Percentiles rank a stretch among this genome's conserved stretches.
Evolutionary conservation across 2,888 invertebrate genomes (phyloP).

Genomic region (Agriopis aurantiaria): DNA sequence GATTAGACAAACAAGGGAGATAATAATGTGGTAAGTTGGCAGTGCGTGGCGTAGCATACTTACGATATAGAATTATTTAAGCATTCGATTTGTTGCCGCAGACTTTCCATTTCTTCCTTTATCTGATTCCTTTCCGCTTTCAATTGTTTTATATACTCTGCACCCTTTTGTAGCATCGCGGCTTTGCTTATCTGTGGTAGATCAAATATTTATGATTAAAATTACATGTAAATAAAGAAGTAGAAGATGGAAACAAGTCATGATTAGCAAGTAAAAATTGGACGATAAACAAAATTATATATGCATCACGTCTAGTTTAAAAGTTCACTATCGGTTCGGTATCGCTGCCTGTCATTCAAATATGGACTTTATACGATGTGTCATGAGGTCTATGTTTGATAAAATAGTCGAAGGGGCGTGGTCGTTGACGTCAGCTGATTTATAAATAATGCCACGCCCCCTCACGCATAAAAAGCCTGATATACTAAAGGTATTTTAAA

Average conservation of each 20-base stretch:
- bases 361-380: slow-evolving; percentile 5
- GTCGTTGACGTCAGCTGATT: not conserved
- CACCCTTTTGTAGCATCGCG: slow-evolving; percentile 98
- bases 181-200: slow-evolving; percentile 93
- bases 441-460: slow-evolving; percentile 13
- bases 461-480: slow-evolving; percentile 11
- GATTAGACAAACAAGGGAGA: too few species aligned
- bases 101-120: slow-evolving; percentile 95
- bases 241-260: slow-evolving; percentile 1
- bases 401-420: slow-evolving; percentile 13
- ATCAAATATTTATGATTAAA: slow-evolving; percentile 7
- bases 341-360: slow-evolving; percentile 4
- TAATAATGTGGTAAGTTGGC: too few species aligned
- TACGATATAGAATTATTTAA: slow-evolving; percentile 97
- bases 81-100: slow-evolving; percentile 95
- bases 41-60: slow-evolving; percentile 48
- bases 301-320: slow-evolving; percentile 7
- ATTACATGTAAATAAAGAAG: slow-evolving; percentile 3
- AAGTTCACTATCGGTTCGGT: slow-evolving; percentile 5
- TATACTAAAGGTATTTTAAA: not conserved
- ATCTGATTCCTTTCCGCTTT: slow-evolving; percentile 94
- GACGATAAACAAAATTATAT: not conserved
- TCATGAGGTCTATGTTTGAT: not conserved
- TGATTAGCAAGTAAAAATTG: not conserved
- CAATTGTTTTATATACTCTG: slow-evolving; percentile 96